phyloP scores from a whole-genome alignment of 2,797 vertebrate genomes.

The Leontocebus nigricollis region DNA sequence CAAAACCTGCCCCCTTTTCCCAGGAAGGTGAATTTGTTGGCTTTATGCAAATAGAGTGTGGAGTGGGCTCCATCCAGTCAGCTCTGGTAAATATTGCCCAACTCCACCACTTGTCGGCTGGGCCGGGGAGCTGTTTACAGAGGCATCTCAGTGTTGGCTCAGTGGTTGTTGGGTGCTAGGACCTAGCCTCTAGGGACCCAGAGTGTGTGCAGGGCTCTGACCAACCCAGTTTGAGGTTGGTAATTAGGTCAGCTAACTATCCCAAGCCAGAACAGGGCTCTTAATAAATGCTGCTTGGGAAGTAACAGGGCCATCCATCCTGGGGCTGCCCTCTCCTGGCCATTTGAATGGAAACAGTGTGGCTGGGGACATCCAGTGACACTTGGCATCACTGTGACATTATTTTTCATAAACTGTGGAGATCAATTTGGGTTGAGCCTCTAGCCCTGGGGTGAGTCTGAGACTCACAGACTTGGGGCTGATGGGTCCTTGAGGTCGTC shows the following conservation, averaged over 20 bases:
- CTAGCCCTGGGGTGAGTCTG: not conserved
- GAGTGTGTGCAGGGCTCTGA: not conserved
- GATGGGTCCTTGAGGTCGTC: not conserved
- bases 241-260: not conserved
- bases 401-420: not conserved
- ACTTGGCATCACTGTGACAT: not conserved
- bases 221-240: not conserved
- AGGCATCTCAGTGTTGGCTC: not conserved
- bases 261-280: not conserved
- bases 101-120: not conserved
- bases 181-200: not conserved
- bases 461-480: not conserved
- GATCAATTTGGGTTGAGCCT: not conserved
- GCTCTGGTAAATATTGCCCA: constrained; percentile 33
- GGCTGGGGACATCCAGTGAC: not conserved
- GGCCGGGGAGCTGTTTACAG: not conserved
- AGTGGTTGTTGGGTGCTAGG: not conserved
- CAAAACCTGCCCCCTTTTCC: not conserved
- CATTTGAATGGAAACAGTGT: not conserved
- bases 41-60: not conserved
- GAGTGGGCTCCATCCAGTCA: not conserved
- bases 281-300: not conserved
- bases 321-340: not conserved
- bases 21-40: not conserved
- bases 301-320: not conserved